Percentiles rank a stretch among this genome's conserved stretches.
Evolutionary conservation across 2,797 vertebrate genomes (phyloP).

Genomic region (Mareca penelope): DNA sequence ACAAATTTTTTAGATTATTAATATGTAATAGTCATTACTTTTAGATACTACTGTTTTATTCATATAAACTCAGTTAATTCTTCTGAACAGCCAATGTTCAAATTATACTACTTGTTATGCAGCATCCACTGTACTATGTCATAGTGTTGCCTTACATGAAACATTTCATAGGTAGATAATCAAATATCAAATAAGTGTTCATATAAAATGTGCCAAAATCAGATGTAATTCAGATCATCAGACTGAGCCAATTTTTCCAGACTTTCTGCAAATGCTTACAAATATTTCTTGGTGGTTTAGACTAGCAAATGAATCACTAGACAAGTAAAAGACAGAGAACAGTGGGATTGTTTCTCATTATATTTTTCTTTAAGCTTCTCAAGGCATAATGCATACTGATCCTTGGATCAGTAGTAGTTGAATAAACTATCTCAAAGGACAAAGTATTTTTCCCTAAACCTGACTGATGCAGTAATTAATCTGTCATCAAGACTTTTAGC

Average conservation of each 20-base stretch:
- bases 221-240: not conserved
- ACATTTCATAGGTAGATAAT: not conserved
- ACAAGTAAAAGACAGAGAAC: not conserved
- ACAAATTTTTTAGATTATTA: not conserved
- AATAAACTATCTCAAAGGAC: not conserved
- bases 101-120: not conserved
- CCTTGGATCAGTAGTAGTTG: not conserved
- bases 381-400: not conserved
- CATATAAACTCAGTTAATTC: not conserved
- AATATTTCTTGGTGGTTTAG: not conserved
- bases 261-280: not conserved
- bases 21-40: not conserved
- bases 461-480: not conserved
- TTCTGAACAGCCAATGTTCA: not conserved
- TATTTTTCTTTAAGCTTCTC: not conserved
- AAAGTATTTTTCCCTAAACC: not conserved
- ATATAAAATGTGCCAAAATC: not conserved
- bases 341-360: not conserved
- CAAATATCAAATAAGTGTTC: not conserved
- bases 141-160: not conserved
- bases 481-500: not conserved
- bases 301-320: not conserved
- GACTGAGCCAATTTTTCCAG: not conserved
- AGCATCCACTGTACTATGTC: accelerated
- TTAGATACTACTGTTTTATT: not conserved